Conservation (phyloP, 2,888 invertebrate species). For the Isotomurus palustris region DNA sequence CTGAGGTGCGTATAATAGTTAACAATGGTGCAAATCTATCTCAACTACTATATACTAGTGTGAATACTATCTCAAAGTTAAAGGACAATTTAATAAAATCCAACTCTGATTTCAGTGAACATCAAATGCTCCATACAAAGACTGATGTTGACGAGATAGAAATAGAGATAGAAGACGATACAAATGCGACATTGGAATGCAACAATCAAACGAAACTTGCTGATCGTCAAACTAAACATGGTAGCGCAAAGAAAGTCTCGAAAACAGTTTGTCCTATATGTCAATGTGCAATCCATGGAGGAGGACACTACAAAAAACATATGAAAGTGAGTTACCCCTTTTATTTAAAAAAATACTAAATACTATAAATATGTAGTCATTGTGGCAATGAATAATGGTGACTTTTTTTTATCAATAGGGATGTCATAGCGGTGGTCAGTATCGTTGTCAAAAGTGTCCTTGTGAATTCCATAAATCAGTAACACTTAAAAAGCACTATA, state of each 20-base stretch:
- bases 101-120: not conserved
- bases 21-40: too few relatives aligned
- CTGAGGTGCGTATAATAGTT: too few relatives aligned
- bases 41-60: too few relatives aligned
- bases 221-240: not conserved
- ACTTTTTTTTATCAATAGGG: too few relatives aligned
- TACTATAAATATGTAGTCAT: too few relatives aligned
- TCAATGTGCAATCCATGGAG: not conserved
- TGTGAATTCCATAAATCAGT: not conserved
- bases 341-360: not conserved
- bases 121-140: not conserved
- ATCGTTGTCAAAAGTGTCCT: not conserved
- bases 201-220: constrained; percentile 1
- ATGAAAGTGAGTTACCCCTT: not conserved
- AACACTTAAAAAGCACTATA: too few relatives aligned
- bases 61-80: too few relatives aligned
- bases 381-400: too few relatives aligned
- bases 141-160: not conserved
- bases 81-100: too few relatives aligned
- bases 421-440: constrained; percentile 1
- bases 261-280: constrained; percentile 5
- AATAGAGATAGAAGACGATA: not conserved
- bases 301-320: not conserved
- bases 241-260: not conserved
- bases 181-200: constrained; percentile 1